Evolutionary conservation across 2,113 vertebrate genomes (phyloP).

Genomic region (Trachemys scripta): DNA sequence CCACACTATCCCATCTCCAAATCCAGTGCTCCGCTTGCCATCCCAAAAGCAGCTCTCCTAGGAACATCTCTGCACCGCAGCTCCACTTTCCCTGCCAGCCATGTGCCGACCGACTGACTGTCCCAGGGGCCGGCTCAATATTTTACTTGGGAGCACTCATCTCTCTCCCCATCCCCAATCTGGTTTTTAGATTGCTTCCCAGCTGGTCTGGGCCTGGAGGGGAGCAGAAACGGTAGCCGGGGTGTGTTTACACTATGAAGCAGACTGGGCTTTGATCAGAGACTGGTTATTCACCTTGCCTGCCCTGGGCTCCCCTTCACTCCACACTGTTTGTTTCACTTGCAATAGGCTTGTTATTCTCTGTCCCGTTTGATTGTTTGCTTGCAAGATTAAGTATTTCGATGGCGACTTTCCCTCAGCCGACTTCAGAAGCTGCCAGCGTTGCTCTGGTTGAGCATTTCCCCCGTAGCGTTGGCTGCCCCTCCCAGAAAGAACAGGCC

Average conservation of each 20-base stretch:
- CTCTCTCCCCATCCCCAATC: background rate
- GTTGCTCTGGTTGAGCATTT: background rate
- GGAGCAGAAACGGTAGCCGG: background rate
- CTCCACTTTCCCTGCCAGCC: background rate
- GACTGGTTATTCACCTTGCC: conserved; percentile 19
- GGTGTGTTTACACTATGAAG: background rate
- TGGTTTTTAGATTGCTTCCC: too few species aligned
- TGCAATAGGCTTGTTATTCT: conserved; percentile 67
- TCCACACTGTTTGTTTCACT: conserved; percentile 67
- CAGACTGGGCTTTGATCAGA: background rate
- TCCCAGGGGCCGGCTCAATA: background rate
- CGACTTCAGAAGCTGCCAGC: conserved; percentile 54
- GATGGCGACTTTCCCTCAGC: conserved; percentile 45
- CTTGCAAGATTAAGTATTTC: conserved; percentile 55
- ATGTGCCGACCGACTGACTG: background rate
- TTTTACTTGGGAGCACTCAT: background rate
- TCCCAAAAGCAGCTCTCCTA: background rate
- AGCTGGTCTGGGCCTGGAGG: too few species aligned
- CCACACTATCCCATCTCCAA: fast-evolving
- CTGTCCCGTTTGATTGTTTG: conserved; percentile 52
- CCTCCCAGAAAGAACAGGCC: conserved; percentile 36
- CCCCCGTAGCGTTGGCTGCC: background rate
- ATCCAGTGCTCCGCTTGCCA: background rate
- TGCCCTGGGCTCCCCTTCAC: conserved; percentile 15
- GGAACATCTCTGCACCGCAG: background rate